Evolutionary conservation across 2,888 invertebrate species (phyloP), one percentile per base, ranked within the genome.

Genomic region (Calameuta pallipes): DNA sequence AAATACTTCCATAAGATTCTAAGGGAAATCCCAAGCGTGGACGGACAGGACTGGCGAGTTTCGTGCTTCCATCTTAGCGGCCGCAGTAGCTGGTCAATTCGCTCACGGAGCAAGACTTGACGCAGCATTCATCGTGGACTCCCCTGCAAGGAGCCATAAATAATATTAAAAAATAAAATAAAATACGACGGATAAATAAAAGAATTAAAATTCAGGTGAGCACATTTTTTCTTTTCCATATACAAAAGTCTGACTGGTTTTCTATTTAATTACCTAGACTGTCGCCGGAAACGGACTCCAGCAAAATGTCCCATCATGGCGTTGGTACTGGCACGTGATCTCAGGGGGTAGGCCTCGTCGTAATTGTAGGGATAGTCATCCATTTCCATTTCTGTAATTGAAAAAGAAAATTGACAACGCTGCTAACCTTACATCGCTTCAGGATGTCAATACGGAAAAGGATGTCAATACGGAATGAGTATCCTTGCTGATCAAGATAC

Each of bases 81-180:
- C 82, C 91, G 81, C 92, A 92, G 78, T 92, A 92, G 81, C 87
- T 89, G 56, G 80, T 80, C 77, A 92, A 80, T 83, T 92, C 92
- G 31, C 84, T 82, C 35, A 88, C 82, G 34, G 90, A 85, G 83
- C 92, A 93, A 1, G 90, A 79, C 80, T 92, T 92, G 56, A 85
- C 80, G 83, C 92, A 93, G 83, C 92, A 93, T 80, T 93, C 92
- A 81, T 93, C 92, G 80, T 90, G 87, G 75, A 92, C 89, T n/a
- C 92, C 92, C 31, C 90, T 56, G 56, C 9, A 3, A 56, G 0
- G 23, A 56, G 1, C 23, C 82, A 23, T 82, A 9, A 9, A 56
- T 23, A 0, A 6, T 6, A 23, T 56, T 23, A 56, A 23, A 9
- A 0, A 23, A 23, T 56, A 56, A 56, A 23, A 56, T 56, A 56